Evolutionary conservation across 2,888 invertebrate genomes (phyloP), one percentile per base, ranked within the genome.

Genomic region (Torymus tubicola): DNA sequence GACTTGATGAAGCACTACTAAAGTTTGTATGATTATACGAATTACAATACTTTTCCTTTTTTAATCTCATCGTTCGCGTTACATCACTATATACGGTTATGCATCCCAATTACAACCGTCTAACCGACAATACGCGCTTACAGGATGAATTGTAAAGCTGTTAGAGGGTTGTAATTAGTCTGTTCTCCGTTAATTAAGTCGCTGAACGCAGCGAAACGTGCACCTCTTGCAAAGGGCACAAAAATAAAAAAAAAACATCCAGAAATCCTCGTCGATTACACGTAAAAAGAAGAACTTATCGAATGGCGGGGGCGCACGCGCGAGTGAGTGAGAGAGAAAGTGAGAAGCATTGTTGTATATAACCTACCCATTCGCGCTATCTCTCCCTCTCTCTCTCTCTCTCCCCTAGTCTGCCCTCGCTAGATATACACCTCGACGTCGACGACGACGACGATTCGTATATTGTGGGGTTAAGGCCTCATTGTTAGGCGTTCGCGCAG

Each of bases 381-480:
- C 13, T 18, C 57, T 18, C 18, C 63, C 53, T 72, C 72, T 0
- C 57, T 50, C 52, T 14, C 14, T 52, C 52, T 60, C n/a, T 8
- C 16, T 13, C 31, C 16, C 50, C 42, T 72, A 18, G 21, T n/a
- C 12, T 31, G 4, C 52, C 16, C 72, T 64, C 13, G 31, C 31
- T 31, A 31, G 31, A 31, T 31, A 31, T 31, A 31, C 8, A 31
- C 31, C 31, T 3, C 31, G 31, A 31, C 31, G 31, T 21, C 85
- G 69, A 4, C 14, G 58, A n/a, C 53, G 68, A 69, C 69, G 77
- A 68, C 68, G 52, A 81, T 81, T 81, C 83, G 58, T 78, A 87
- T 88, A 88, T 88, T 89, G 89, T 89, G 88, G 87, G 84, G 88
- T 88, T 86, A 69, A 85, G 86, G 86, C 86, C 86, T 86, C 87